Evolutionary conservation across 2,113 vertebrate genomes (phyloP), one percentile per base, ranked within the genome.

Genomic region (Crotalus tigris): DNA sequence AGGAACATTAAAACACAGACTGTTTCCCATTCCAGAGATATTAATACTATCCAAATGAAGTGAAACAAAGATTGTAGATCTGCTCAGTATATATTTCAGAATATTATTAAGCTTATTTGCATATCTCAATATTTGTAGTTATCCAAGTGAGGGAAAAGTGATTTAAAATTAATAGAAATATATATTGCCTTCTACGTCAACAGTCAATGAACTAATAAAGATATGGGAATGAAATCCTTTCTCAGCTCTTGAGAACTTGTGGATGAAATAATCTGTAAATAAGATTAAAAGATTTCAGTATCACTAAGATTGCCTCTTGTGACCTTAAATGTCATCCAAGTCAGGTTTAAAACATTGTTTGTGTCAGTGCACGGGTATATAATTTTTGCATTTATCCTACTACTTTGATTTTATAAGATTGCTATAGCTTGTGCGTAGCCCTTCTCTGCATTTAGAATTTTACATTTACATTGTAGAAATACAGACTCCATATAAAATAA

Each of bases 211-310:
- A 97, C 96, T 96, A 97, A 97, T 97, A 97, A 96, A 96, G 95
- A 95, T 97, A 97, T 97, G 96, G 96, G 95, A 96, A 97, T 94
- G 94, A 97, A 97, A 96, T 95, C 95, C 95, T 94, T 95, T 95
- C 95, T 91, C 88, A 96, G 81, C 95, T 95, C 95, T 95, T 90
- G 95, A 96, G 94, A 97, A 93, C 94, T 90, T 89, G 49, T 94
- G 95, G 96, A 96, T 96, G 93, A 96, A 96, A 94, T 97, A 97
- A 97, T 97, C 96, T 97, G 95, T 93, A 97, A 97, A 97, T 96
- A 96, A 96, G 97, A 97, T 96, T 97, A 97, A 97, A 97, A 97
- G 96, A 97, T 97, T 97, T 97, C 91, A 89, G 95, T 93, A 94
- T 94, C 94, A 96, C 94, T 94, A 96, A 95, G 95, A 97, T 96